These are phyloP conservation scores for Reinhardtius hippoglossoides DNA, from an alignment of 2,113 vertebrate species.

Conservation along the genomic window DNA sequence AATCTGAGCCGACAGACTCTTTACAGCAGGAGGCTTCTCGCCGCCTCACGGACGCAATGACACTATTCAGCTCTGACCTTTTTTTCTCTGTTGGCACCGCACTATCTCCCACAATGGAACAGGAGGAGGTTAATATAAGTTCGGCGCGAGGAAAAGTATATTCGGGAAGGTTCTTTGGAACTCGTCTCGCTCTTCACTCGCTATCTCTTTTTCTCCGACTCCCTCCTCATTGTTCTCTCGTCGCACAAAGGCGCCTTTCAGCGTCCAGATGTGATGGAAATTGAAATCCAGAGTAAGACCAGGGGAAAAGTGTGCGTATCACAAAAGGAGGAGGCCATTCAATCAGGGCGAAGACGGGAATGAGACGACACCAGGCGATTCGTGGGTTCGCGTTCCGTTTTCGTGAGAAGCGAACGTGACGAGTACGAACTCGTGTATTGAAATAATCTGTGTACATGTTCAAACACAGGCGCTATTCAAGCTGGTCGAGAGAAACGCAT, in stretches of 20 bases:
- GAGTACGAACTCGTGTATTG: background rate
- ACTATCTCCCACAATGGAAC: constrained; percentile 50
- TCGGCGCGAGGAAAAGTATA: constrained; percentile 42
- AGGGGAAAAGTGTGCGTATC: constrained; percentile 27
- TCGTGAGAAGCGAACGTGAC: background rate
- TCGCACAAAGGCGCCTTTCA: constrained; percentile 55
- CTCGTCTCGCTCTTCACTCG: constrained; percentile 6
- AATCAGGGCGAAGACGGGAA: constrained; percentile 9
- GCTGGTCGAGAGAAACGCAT: too few species aligned
- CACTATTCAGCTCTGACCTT: constrained; percentile 52
- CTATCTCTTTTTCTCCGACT: constrained; percentile 2
- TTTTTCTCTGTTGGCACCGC: constrained; percentile 41
- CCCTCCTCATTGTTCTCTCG: constrained; percentile 47
- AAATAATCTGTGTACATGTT: background rate
- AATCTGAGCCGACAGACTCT: constrained; percentile 54
- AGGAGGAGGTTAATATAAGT: constrained; percentile 59
- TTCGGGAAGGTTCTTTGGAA: constrained; percentile 28
- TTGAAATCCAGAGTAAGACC: constrained; percentile 63
- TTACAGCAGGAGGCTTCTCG: constrained; percentile 47
- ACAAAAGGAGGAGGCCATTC: constrained; percentile 54
- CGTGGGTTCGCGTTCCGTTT: background rate
- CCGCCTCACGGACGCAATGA: constrained; percentile 16
- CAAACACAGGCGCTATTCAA: background rate
- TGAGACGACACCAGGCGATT: background rate
- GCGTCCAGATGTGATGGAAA: constrained; percentile 63